Percentiles rank a stretch among this genome's conserved stretches.
Conservation (phyloP, 2,113 vertebrate species). For the Coregonus clupeaformis region DNA sequence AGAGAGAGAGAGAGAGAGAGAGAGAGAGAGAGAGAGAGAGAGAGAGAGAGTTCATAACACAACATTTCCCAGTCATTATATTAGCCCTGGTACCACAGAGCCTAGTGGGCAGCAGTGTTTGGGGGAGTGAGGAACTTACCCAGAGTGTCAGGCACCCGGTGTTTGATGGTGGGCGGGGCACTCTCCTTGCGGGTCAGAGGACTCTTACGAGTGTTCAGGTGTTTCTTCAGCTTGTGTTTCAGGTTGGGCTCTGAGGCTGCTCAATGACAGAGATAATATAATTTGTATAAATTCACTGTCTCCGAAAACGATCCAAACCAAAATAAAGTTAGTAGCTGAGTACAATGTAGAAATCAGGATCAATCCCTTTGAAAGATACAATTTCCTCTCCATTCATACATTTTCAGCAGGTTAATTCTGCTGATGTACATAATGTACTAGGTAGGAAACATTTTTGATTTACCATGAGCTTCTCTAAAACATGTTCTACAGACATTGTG, state of each 20-base stretch:
- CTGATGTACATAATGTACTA: neutral
- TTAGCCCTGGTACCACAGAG: neutral
- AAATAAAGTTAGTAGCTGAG: no score
- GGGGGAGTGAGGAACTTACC: slow-evolving; percentile 64
- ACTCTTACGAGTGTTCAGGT: slow-evolving; percentile 87
- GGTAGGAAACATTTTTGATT: no score
- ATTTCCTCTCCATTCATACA: neutral
- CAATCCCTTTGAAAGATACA: neutral
- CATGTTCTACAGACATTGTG: neutral
- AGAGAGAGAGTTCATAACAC: slow-evolving; percentile 4
- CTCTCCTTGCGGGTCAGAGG: slow-evolving; percentile 91
- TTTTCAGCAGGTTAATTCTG: neutral
- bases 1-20: slow-evolving; percentile 29
- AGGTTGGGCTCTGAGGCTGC: slow-evolving; percentile 91
- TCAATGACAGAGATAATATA: neutral
- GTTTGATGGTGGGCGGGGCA: slow-evolving; percentile 84
- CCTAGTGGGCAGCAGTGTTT: neutral
- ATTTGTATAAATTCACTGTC: no score
- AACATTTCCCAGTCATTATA: neutral
- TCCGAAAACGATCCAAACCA: no score
- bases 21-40: slow-evolving; percentile 22
- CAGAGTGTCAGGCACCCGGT: slow-evolving; percentile 80
- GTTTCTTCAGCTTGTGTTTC: slow-evolving; percentile 90
- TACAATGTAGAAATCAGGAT: neutral
- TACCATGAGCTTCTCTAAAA: no score